Evolutionary conservation across 2,888 invertebrate species (phyloP).

Genomic region (Embidobia sp.): DNA sequence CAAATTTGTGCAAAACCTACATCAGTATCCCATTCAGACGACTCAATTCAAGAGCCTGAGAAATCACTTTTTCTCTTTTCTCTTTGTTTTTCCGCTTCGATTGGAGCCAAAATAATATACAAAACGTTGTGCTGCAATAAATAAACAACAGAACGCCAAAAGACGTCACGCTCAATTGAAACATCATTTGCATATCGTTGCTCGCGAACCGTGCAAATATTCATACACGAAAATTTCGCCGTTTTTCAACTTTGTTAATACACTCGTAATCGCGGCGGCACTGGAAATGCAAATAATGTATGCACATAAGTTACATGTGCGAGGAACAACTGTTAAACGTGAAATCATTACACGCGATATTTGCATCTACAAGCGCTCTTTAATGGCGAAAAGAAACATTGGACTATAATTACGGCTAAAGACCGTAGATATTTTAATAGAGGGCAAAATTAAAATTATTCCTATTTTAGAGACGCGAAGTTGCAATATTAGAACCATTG

Average conservation of each 20-base stretch:
- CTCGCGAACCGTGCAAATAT: not conserved
- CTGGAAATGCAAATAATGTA: constrained; percentile 32
- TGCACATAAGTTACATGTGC: constrained; percentile 40
- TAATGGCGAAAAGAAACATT: constrained; percentile 23
- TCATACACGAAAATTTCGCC: constrained; percentile 12
- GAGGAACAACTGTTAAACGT: constrained; percentile 28
- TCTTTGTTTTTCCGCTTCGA: not conserved
- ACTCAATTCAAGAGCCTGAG: too few relatives aligned
- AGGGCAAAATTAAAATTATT: too few relatives aligned
- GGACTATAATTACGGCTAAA: constrained; percentile 1
- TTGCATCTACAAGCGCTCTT: constrained; percentile 33
- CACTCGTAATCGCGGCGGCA: constrained; percentile 14
- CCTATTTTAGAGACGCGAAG: too few relatives aligned
- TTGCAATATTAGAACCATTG: too few relatives aligned
- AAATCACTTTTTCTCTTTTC: too few relatives aligned
- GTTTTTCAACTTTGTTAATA: constrained; percentile 30
- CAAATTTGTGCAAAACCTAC: constrained; percentile 4
- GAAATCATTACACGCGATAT: constrained; percentile 40
- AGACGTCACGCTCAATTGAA: constrained; percentile 8
- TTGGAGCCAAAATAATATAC: too few relatives aligned
- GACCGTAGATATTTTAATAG: too few relatives aligned
- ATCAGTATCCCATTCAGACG: too few relatives aligned
- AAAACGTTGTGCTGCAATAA: not conserved
- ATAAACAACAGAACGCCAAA: not conserved
- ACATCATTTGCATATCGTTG: constrained; percentile 22